Percentiles rank a stretch among this genome's conserved stretches.
Conservation (phyloP, 2,888 invertebrate genomes). For the Brachyptera risi region DNA sequence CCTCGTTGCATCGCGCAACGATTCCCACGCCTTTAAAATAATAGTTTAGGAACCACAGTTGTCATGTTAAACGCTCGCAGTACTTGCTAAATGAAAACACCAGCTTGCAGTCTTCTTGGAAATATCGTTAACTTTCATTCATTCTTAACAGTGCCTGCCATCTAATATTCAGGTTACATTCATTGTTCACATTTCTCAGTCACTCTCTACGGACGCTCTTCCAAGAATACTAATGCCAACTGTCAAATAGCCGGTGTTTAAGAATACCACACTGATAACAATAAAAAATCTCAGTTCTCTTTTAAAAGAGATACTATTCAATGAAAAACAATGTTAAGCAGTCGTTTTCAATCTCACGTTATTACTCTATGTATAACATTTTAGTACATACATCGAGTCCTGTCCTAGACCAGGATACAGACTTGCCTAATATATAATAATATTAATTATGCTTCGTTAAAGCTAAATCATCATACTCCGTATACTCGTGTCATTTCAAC, state of each 20-base stretch:
- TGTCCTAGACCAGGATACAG: not conserved
- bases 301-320: slow-evolving; percentile 1
- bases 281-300: slow-evolving; percentile 11
- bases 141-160: not conserved
- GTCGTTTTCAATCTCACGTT: slow-evolving; percentile 8
- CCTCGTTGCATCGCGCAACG: slow-evolving; percentile 5
- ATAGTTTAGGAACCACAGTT: slow-evolving; percentile 28
- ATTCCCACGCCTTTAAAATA: slow-evolving; percentile 7
- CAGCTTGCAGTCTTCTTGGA: slow-evolving; percentile 28
- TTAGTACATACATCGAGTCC: not conserved
- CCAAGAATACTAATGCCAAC: slow-evolving; percentile 28
- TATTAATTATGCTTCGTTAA: slow-evolving; percentile 14
- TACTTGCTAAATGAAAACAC: slow-evolving; percentile 26
- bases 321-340: slow-evolving; percentile 17
- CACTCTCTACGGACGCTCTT: slow-evolving; percentile 9
- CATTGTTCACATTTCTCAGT: not conserved
- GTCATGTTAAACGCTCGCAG: slow-evolving; percentile 16
- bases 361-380: slow-evolving; percentile 4
- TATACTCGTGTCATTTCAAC: slow-evolving; percentile 10
- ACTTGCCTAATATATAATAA: too few relatives aligned
- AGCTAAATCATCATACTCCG: slow-evolving; percentile 10
- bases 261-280: slow-evolving; percentile 15
- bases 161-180: slow-evolving; percentile 7
- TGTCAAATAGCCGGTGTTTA: slow-evolving; percentile 1
- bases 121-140: slow-evolving; percentile 11